phyloP scores from a whole-genome alignment of 2,797 vertebrate species.

The Ctenosaura bakeri region DNA sequence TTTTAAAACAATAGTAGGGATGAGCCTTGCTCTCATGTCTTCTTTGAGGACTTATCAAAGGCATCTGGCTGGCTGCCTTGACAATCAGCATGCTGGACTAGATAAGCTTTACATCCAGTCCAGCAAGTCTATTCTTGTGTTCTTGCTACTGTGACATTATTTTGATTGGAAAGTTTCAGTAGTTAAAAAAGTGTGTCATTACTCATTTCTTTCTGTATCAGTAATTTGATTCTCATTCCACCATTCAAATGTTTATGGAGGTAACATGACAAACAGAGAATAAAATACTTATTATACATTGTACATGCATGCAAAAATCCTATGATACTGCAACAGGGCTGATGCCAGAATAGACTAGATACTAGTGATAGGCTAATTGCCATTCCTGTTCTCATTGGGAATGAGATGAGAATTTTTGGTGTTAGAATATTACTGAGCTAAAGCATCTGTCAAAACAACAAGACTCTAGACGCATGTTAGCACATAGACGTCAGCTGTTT shows the following conservation, averaged over 20 bases:
- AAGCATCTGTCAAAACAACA: constrained; percentile 38
- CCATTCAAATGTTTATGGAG: neutral
- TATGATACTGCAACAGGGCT: neutral
- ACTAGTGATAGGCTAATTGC: constrained; percentile 7
- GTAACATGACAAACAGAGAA: neutral
- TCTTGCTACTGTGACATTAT: neutral
- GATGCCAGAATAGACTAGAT: neutral
- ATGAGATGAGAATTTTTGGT: constrained; percentile 14
- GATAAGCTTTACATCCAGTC: neutral
- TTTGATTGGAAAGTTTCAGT: neutral
- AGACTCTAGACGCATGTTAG: constrained; percentile 30
- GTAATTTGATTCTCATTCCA: neutral
- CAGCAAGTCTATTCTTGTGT: neutral
- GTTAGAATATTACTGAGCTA: constrained; percentile 12
- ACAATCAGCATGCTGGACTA: neutral
- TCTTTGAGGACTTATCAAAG: neutral
- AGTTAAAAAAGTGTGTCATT: neutral
- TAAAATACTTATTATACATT: neutral
- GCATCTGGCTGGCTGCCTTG: neutral
- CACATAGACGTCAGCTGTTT: constrained; percentile 24
- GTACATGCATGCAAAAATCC: neutral
- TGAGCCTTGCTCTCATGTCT: neutral
- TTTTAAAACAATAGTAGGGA: neutral
- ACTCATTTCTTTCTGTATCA: neutral
- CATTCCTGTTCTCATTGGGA: neutral